These are phyloP conservation scores for Bombyx mandarina DNA, from an alignment of 1,140 invertebrate species.

Conservation along the genomic window DNA sequence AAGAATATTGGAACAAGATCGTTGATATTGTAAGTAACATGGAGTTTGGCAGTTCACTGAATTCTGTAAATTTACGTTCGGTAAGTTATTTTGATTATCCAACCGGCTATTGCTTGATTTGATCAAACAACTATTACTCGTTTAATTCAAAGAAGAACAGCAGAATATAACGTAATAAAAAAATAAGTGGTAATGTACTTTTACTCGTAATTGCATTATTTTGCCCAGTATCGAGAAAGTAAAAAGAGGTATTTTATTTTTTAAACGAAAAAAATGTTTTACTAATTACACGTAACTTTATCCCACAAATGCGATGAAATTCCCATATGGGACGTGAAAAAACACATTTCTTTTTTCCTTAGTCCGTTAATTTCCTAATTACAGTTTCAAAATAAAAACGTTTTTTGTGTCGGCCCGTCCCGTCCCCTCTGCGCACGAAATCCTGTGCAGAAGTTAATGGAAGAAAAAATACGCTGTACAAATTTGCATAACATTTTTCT, in stretches of 20 bases:
- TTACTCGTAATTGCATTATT: too few relatives aligned
- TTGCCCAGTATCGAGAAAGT: too few relatives aligned
- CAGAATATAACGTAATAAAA: too few relatives aligned
- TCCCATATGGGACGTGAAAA: conserved; percentile 40
- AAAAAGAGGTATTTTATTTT: background rate
- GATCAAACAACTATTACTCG: too few relatives aligned
- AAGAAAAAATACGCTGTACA: conserved; percentile 67
- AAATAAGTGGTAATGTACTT: too few relatives aligned
- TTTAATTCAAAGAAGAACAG: too few relatives aligned
- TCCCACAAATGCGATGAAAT: conserved; percentile 11
- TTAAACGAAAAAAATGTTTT: background rate
- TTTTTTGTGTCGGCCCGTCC: conserved; percentile 47
- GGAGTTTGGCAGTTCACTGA: too few relatives aligned
- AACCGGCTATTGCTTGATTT: too few relatives aligned
- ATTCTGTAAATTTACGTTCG: too few relatives aligned
- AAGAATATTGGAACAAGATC: too few relatives aligned
- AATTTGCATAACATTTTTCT: conserved; percentile 69
- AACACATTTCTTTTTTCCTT: conserved; percentile 46
- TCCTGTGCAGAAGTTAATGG: conserved; percentile 55
- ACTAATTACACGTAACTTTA: background rate
- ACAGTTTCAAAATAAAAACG: conserved; percentile 58
- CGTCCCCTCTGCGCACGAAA: conserved; percentile 27
- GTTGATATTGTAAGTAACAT: too few relatives aligned
- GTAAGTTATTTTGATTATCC: too few relatives aligned
- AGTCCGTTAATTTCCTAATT: conserved; percentile 66